Base-by-base conservation (phyloP, 2,888 invertebrate species). In the Andricus curvator region DNA sequence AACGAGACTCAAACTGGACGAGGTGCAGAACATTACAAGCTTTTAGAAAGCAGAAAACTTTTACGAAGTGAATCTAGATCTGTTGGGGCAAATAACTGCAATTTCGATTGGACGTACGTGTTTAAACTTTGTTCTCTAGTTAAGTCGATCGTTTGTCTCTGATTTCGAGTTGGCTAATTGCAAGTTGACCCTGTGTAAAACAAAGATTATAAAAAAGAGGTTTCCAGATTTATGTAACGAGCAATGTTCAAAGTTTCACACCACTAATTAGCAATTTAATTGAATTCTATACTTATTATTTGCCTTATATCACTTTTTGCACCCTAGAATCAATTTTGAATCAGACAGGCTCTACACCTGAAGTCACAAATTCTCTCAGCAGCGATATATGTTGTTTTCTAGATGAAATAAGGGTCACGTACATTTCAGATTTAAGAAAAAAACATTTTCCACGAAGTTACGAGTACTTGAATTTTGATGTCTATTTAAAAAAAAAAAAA, bases 141-240 rank as follows among this genome's bases (percentile, higher is more conserved):
- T 48, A 51, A 56, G 51, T 70, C 70, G 25, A 29, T 70, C 29
- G 17, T 56, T 70, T 29, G 51, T 51, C 33, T 51, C 48, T 70
- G n/a, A 56, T n/a, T 70, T 33, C 25, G 33, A 29, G 70, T 70
- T 70, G 70, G 70, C 48, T 56, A 70, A 70, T 70, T 70, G 70
- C 51, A 70, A 56, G 51, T 70, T 70, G 70, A 70, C 70, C 29
- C 51, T 51, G 51, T 70, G 25, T 56, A 25, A 48, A 51, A 70
- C 51, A 51, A 51, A 33, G 51, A 70, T 56, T 70, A 51, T 51
- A 29, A 22, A 51, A 33, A 20, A 9, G 9, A n/a, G n/a, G 17
- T 56, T 56, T n/a, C 9, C n/a, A n/a, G n/a, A 56, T 56, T 56
- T 56, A 56, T 56, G n/a, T n/a, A 56, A 56, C 56, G 3, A 56